phyloP scores from a whole-genome alignment of 2,888 invertebrate genomes.

The Calameuta pallipes region DNA sequence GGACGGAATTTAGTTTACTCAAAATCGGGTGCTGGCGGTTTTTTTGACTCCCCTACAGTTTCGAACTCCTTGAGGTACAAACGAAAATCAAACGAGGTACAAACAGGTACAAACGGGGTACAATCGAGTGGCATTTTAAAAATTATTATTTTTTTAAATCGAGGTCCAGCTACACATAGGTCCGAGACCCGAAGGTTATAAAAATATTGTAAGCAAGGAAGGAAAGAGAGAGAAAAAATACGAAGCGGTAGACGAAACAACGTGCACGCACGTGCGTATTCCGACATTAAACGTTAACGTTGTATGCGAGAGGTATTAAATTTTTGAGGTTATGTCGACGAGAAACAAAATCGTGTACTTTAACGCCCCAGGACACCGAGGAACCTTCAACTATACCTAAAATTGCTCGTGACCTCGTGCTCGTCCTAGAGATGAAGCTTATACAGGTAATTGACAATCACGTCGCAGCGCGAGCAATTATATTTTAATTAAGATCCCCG shows the following conservation, averaged over 20 bases:
- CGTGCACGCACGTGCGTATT: not conserved
- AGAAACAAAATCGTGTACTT: not conserved
- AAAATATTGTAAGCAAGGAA: not conserved
- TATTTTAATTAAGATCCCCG: conserved; percentile 5
- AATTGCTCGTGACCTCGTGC: not conserved
- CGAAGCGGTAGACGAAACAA: not conserved
- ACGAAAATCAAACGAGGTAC: no score
- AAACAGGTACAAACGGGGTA: no score
- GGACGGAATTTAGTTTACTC: no score
- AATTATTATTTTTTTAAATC: no score
- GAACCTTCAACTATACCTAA: not conserved
- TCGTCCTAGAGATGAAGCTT: not conserved
- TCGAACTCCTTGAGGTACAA: no score
- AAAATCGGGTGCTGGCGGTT: no score
- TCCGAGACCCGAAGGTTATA: not conserved
- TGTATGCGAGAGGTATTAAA: not conserved
- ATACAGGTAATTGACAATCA: conserved; percentile 1
- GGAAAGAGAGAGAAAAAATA: not conserved
- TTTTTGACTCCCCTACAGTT: no score
- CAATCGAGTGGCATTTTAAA: no score
- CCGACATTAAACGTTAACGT: not conserved
- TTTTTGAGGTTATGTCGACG: not conserved
- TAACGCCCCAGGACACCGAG: not conserved
- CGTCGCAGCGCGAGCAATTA: conserved; percentile 2
- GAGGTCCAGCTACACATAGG: not conserved